Evolutionary conservation across 2,888 invertebrate genomes (phyloP).

Genomic region (Pelosia muscerda): DNA sequence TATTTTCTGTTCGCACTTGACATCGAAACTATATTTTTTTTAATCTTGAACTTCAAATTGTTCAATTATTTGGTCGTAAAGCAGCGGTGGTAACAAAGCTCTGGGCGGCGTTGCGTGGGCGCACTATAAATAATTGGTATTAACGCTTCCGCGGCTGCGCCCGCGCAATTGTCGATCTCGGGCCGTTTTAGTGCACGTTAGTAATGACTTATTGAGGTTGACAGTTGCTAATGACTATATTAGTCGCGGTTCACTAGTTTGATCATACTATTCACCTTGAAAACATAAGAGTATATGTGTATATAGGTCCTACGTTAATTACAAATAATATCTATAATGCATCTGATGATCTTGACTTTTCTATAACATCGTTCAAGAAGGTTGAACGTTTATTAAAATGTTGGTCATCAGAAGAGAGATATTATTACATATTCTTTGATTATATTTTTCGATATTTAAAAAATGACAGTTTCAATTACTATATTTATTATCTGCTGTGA

Average conservation of each 20-base stretch:
- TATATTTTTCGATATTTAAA: neutral
- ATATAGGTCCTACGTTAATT: neutral
- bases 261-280: constrained; percentile 42
- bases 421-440: too few species aligned
- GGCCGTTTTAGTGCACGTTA: constrained; percentile 40
- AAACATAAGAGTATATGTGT: too few species aligned
- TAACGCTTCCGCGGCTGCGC: constrained; percentile 61
- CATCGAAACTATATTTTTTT: constrained; percentile 36
- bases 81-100: constrained; percentile 30
- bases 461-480: too few species aligned
- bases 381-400: too few species aligned
- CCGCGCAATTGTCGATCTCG: constrained; percentile 50
- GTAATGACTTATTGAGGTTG: constrained; percentile 43
- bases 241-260: constrained; percentile 36
- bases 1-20: constrained; percentile 36
- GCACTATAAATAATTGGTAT: constrained; percentile 60
- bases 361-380: too few species aligned
- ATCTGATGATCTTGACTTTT: neutral
- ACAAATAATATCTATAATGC: neutral
- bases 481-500: neutral
- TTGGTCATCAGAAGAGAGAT: too few species aligned
- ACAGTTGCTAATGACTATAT: constrained; percentile 50
- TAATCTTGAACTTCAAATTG: constrained; percentile 48
- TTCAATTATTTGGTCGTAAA: constrained; percentile 50
- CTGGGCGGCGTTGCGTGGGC: constrained; percentile 60